phyloP scores from a whole-genome alignment of 2,113 vertebrate species.

The Tiliqua scincoides region DNA sequence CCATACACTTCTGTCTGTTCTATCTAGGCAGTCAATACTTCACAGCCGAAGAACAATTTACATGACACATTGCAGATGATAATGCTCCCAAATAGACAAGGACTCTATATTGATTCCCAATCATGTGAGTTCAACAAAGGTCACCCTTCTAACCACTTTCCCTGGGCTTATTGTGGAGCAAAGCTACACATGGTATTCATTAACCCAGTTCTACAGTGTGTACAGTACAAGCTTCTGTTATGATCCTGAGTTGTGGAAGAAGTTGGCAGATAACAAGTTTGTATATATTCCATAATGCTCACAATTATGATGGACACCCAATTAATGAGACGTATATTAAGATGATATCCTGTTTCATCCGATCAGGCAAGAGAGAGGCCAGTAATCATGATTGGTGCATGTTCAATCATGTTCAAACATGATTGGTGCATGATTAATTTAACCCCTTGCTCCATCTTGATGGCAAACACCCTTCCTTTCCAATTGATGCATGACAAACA shows the following conservation, averaged over 20 bases:
- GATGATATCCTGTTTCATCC: too few relatives aligned
- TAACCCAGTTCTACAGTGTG: conserved; percentile 27
- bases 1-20: conserved; percentile 5
- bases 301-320: background rate
- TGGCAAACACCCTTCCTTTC: too few relatives aligned
- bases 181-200: conserved; percentile 20
- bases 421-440: too few relatives aligned
- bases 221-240: background rate
- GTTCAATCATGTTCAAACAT: too few relatives aligned
- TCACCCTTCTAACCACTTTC: conserved; percentile 32
- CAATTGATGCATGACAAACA: too few relatives aligned
- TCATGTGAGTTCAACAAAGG: conserved; percentile 52
- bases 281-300: background rate
- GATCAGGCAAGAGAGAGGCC: too few relatives aligned
- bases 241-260: background rate
- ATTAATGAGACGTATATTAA: background rate
- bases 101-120: conserved; percentile 61
- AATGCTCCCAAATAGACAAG: conserved; percentile 59
- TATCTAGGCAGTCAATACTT: conserved; percentile 61
- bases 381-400: too few relatives aligned
- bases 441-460: too few relatives aligned
- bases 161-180: conserved; percentile 33
- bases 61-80: conserved; percentile 64
- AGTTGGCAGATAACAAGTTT: background rate
- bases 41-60: conserved; percentile 63